Evolutionary conservation across 2,113 vertebrate genomes (phyloP), one percentile per base, ranked within the genome.

Genomic region (Martes martes): DNA sequence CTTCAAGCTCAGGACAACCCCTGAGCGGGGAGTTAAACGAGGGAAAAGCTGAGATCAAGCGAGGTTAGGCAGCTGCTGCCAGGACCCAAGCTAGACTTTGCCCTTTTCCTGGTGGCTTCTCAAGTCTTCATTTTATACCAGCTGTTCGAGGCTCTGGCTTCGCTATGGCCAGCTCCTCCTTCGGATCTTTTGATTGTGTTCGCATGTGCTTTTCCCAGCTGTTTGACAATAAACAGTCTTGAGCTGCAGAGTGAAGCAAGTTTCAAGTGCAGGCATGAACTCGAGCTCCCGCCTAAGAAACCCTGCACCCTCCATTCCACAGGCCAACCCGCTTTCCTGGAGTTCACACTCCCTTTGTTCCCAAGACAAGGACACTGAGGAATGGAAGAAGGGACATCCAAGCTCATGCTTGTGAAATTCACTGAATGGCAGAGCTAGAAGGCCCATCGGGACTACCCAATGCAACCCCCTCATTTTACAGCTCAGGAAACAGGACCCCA

Each of bases 391-490:
- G 69, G 65, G 36, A 87, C 15, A 36, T 21, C 23, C 31, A 88
- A 61, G 57, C 50, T 47, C 85, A 21, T 81, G 57, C 31, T 74
- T 79, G 74, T 52, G 52, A 91, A 94, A 97, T 94, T 91, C 95
- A 52, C 96, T 71, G 47, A 85, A 61, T 31, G 42, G 55, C 90
- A 59, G 52, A 96, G 55, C 73, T 69, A 21, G 79, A 59, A 73
- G 57, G 45, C 39, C 95, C 73, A n/a, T 3, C 21, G 97, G 94
- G 97, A 94, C 88, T 59, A 95, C 13, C 50, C 67, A 14, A 11
- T 61, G 61, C 81, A 91, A 71, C 21, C 69, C 57, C 76, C 65
- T 98, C 94, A 96, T 98, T 98, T 98, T 96, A 98, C 88, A 98
- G 96, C 86, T 97, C 92, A 96, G 93, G 95, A 93, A 96, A 94